A percentile compares a stretch with the other conserved stretches of the same genome.
phyloP scores from a whole-genome alignment of 2,113 vertebrate species.

The Bothrops jararaca region DNA sequence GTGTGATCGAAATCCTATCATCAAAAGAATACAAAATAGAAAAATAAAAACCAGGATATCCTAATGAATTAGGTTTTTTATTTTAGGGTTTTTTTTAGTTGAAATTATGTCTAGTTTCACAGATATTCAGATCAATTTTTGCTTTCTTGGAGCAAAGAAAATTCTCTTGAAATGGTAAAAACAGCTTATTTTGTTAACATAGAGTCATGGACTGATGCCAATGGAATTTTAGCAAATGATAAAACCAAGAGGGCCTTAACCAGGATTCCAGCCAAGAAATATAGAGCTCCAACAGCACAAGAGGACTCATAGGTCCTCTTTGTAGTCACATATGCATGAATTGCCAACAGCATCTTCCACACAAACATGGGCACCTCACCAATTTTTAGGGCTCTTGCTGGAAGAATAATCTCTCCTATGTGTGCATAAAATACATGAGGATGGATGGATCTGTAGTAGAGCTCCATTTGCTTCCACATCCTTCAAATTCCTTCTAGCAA shows the following conservation, averaged over 20 bases:
- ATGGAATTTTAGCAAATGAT: not conserved
- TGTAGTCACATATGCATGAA: not conserved
- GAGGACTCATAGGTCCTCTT: not conserved
- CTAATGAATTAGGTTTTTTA: not conserved
- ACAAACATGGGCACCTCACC: not conserved
- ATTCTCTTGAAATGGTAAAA: not conserved
- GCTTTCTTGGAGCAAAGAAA: not conserved
- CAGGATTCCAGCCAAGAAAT: not conserved
- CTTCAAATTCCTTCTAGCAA: conserved; percentile 34
- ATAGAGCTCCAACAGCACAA: too few species aligned
- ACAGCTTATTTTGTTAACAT: not conserved
- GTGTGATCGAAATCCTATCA: not conserved
- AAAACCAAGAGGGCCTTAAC: not conserved
- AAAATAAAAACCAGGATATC: not conserved
- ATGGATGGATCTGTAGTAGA: not conserved
- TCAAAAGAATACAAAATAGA: not conserved
- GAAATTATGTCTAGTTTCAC: not conserved
- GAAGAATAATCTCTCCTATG: not conserved
- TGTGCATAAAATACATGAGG: not conserved
- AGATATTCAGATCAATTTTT: not conserved
- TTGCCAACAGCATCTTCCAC: not conserved
- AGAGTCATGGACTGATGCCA: not conserved
- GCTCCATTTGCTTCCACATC: not conserved
- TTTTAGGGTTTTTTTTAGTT: not conserved
- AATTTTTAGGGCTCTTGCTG: not conserved